Evolutionary conservation across 2,113 vertebrate genomes (phyloP).

Genomic region (Smithornis capensis): DNA sequence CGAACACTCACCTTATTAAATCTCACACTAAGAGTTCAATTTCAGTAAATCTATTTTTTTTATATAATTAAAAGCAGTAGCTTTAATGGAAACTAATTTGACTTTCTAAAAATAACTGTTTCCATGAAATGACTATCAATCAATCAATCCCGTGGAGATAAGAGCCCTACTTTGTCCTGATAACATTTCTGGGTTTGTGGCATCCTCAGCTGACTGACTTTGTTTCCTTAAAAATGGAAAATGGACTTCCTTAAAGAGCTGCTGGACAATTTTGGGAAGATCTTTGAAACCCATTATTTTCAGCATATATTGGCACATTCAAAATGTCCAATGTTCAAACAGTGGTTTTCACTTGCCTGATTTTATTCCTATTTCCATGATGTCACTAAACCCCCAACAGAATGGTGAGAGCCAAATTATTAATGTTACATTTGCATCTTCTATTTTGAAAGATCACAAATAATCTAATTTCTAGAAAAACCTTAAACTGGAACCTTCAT

Average conservation of each 20-base stretch:
- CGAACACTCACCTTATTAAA: constrained; percentile 27
- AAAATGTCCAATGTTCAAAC: neutral
- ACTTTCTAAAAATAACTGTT: constrained; percentile 67
- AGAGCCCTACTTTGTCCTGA: constrained; percentile 60
- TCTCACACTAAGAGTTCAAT: constrained; percentile 15
- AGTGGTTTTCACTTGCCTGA: neutral
- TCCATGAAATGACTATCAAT: constrained; percentile 42
- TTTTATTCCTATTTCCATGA: neutral
- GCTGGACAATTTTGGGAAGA: neutral
- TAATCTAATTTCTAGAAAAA: neutral
- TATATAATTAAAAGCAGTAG: constrained; percentile 53
- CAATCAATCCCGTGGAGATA: constrained; percentile 19
- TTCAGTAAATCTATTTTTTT: constrained; percentile 15
- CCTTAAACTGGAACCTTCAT: neutral
- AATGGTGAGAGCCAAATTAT: neutral
- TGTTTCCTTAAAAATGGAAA: neutral
- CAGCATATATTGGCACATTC: neutral
- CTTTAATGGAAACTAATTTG: constrained; percentile 55
- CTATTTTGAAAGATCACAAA: neutral
- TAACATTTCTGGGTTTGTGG: neutral
- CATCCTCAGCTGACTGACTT: neutral
- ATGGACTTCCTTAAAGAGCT: neutral
- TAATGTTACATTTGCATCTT: neutral
- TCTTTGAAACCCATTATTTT: neutral
- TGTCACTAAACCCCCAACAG: neutral